A percentile compares a stretch with the other conserved stretches of the same genome.
Conservation (phyloP, 2,888 invertebrate species). For the Anorthoa munda region DNA sequence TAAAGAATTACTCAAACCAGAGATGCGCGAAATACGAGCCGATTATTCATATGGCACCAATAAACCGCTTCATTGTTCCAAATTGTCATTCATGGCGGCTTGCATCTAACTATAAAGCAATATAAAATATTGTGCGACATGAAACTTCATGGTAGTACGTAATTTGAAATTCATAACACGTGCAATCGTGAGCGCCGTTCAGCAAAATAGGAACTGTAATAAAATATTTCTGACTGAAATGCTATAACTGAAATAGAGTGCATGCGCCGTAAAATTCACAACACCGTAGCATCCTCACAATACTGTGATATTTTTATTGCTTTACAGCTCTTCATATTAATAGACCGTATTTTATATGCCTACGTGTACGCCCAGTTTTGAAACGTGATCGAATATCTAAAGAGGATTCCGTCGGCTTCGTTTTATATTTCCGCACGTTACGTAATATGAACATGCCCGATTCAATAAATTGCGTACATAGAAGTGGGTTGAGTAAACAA, state of each 20-base stretch:
- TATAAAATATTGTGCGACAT: slow-evolving; percentile 75
- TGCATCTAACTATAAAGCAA: slow-evolving; percentile 73
- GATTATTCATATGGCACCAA: slow-evolving; percentile 49
- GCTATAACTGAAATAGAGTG: slow-evolving; percentile 85
- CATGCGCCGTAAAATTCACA: slow-evolving; percentile 78
- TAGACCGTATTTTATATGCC: slow-evolving; percentile 52
- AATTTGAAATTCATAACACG: slow-evolving; percentile 86
- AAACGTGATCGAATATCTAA: slow-evolving; percentile 48
- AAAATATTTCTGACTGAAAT: slow-evolving; percentile 85
- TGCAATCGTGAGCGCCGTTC: slow-evolving; percentile 83
- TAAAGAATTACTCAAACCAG: slow-evolving; percentile 52
- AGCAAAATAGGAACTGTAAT: slow-evolving; percentile 85
- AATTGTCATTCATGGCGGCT: slow-evolving; percentile 70
- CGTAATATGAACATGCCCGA: slow-evolving; percentile 29
- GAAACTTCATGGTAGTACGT: slow-evolving; percentile 73
- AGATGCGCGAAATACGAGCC: slow-evolving; percentile 16
- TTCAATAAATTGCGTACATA: slow-evolving; percentile 33
- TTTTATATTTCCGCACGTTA: slow-evolving; percentile 41
- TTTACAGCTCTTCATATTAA: slow-evolving; percentile 63
- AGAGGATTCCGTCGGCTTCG: slow-evolving; percentile 24
- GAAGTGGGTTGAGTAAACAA: slow-evolving; percentile 46
- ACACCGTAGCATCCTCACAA: slow-evolving; percentile 64
- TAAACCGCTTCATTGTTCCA: slow-evolving; percentile 57
- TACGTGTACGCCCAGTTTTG: slow-evolving; percentile 50
- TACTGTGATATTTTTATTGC: slow-evolving; percentile 66